These are phyloP conservation scores for Leptoteleia sp. DNA, from an alignment of 1,140 invertebrate genomes.

Conservation along the genomic window DNA sequence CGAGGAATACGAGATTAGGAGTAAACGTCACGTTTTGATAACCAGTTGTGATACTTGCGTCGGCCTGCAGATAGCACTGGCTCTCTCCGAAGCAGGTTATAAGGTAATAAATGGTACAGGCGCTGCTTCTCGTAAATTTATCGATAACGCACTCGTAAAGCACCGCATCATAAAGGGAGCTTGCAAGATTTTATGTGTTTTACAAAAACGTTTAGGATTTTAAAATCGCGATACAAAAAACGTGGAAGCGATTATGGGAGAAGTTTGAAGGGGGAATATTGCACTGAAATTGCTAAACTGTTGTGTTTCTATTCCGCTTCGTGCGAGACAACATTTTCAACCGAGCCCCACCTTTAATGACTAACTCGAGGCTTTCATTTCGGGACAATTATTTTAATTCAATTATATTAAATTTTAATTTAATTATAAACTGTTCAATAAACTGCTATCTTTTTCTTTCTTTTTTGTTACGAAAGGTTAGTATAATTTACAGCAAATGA, in stretches of 20 bases:
- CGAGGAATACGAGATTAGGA: constrained; percentile 74
- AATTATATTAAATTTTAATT: no score
- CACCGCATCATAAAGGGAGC: constrained; percentile 40
- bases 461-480: no score
- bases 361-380: no score
- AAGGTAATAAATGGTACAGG: constrained; percentile 71
- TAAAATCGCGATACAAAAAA: constrained; percentile 22
- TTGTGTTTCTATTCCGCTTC: not conserved
- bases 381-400: no score
- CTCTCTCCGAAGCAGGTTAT: constrained; percentile 76
- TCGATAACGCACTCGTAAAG: constrained; percentile 48
- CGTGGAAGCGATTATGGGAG: constrained; percentile 19
- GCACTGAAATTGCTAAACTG: constrained; percentile 1
- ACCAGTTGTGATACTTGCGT: constrained; percentile 89
- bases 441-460: no score
- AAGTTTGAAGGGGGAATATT: constrained; percentile 22
- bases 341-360: no score
- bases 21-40: constrained; percentile 84
- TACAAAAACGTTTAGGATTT: constrained; percentile 31
- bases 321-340: no score
- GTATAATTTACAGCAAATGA: no score
- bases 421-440: no score
- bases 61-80: constrained; percentile 84
- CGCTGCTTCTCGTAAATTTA: constrained; percentile 42
- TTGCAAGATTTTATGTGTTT: constrained; percentile 53